Base-by-base conservation (phyloP, 1,140 invertebrate genomes). In the Papilio polyxenes region DNA sequence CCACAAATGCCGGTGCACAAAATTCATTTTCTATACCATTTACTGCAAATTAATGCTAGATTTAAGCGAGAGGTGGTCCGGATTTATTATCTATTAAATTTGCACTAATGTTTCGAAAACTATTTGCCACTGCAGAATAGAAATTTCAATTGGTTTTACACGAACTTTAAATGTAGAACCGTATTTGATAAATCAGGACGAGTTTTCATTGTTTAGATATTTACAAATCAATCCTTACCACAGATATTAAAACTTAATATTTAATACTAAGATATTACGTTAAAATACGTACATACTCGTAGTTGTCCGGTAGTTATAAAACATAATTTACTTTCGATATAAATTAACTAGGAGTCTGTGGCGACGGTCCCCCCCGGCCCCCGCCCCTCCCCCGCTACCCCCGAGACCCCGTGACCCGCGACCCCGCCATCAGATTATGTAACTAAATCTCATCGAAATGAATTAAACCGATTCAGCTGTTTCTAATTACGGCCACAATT, bases 401-500 rank as follows among this genome's bases (percentile, higher is more conserved):
- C 56, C 56, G 17, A 31, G 23, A 31, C 23, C 23, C 2, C 23
- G 23, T 2, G 23, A 31, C 23, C 23, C 56, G 56, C 56, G 56
- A n/a, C 37, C 56, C 7, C 53, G 13, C 13, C 13, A 78, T 31
- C 59, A 53, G 31, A 79, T 79, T 79, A 79, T 79, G 37, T 79
- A 59, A 79, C 56, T 62, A 31, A 59, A 62, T 79, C 56, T 53
- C n/a, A 79, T 59, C 76, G 56, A 79, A 79, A 62, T 79, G 51
- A 79, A 79, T 79, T 79, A 79, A 79, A 79, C 40, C 76, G 76
- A 53, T 40, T 59, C 76, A 79, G 23, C 76, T 62, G 56, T 62
- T 79, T 62, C 76, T 62, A 62, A 62, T 62, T 79, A 62, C 76
- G 76, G 76, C 44, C 53, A 40, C 51, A 44, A 79, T 79, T 79